Percentiles rank a stretch among this genome's conserved stretches.
Evolutionary conservation across 2,113 vertebrate species (phyloP).

Genomic region (Thomomys bottae): DNA sequence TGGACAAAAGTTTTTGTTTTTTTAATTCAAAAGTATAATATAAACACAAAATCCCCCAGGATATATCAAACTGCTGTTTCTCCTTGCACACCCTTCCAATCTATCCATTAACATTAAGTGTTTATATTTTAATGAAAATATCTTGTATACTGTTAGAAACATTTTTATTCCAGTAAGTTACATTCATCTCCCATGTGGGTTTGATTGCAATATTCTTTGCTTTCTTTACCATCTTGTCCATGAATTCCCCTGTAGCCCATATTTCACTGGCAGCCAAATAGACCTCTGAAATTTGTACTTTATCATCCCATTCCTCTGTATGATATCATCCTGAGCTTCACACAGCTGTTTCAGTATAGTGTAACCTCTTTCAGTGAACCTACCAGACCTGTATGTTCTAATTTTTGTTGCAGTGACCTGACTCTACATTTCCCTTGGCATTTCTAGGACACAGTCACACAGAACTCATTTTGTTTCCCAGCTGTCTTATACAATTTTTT

Average conservation of each 20-base stretch:
- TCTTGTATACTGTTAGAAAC: not conserved
- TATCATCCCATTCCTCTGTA: not conserved
- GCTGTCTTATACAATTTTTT: not conserved
- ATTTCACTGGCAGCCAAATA: not conserved
- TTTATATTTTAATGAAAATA: constrained; percentile 5
- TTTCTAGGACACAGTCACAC: not conserved
- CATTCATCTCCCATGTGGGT: not conserved
- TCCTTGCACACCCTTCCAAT: not conserved
- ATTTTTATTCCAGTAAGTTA: not conserved
- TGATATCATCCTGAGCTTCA: not conserved
- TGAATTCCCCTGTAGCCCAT: not conserved
- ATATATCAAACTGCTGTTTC: not conserved
- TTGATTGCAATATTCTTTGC: not conserved
- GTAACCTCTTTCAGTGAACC: not conserved
- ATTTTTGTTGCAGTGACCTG: not conserved
- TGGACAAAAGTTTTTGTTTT: not conserved
- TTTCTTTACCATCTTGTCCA: not conserved
- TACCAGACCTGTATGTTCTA: not conserved
- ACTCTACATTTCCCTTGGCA: not conserved
- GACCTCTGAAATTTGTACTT: constrained; percentile 38
- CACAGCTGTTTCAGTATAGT: not conserved
- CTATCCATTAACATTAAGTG: not conserved
- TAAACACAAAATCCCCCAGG: not conserved
- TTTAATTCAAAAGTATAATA: not conserved
- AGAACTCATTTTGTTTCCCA: not conserved